Evolutionary conservation across 2,888 invertebrate species (phyloP), one percentile per base, ranked within the genome.

Genomic region (Spodoptera littoralis): DNA sequence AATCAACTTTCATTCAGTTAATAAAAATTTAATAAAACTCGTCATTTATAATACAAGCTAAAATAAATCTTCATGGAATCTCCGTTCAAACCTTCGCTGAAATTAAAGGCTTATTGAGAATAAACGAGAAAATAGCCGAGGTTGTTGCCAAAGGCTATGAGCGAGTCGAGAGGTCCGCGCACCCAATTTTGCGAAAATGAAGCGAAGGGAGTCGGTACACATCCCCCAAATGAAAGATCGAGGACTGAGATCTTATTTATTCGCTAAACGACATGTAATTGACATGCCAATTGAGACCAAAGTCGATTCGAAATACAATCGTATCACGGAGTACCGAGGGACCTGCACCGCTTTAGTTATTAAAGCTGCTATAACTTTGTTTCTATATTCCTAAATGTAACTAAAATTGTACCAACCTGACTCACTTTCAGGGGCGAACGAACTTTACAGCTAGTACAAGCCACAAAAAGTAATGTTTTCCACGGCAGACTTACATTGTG

Each of bases 81-180:
- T 62, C 44, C 51, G 58, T 68, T 53, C 49, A 69, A 70, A 66
- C 50, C 65, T 56, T 65, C 65, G 65, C 70, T 70, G 71, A 75
- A 80, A 78, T 76, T 76, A 80, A 73, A 66, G 60, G 69, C 68
- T 77, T 81, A 79, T 77, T 79, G 79, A 74, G 75, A 73, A 72
- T 74, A 69, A 79, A 81, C 67, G 65, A 73, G 74, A 79, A 80
- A 82, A 79, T 70, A 60, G 66, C 56, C 57, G 70, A 77, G 70
- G 77, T 80, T 80, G 72, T 74, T 70, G 76, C 76, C 76, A 75
- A 74, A 77, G 73, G 81, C 82, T 79, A 76, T 51, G 65, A 70
- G 56, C 55, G 65, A 75, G 73, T 56, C 70, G 65, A 69, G 71
- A 65, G 74, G 67, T 69, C 64, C 65, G 73, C 70, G 70, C 72